Evolutionary conservation across 2,113 vertebrate species (phyloP).

Genomic region (Callipepla squamata): DNA sequence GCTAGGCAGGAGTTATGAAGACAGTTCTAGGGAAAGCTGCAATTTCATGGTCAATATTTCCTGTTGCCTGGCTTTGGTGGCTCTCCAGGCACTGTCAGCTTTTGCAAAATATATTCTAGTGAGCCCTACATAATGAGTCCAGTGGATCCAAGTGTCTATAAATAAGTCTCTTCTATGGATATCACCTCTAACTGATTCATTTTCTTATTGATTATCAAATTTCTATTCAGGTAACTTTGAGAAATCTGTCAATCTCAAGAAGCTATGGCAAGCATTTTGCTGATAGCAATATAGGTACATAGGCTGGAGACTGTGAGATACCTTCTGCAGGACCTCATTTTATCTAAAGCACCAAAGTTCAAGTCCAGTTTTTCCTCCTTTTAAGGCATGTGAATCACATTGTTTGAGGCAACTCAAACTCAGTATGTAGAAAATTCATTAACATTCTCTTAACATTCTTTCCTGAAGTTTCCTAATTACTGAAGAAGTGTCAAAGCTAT

Average conservation of each 20-base stretch:
- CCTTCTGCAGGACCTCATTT: not conserved
- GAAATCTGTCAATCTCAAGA: not conserved
- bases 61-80: not conserved
- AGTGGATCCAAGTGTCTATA: not conserved
- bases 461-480: not conserved
- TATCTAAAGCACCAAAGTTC: not conserved
- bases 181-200: not conserved
- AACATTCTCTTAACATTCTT: not conserved
- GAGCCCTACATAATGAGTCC: not conserved
- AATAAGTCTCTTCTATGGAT: not conserved
- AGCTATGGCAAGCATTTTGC: not conserved
- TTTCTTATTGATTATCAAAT: not conserved
- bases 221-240: not conserved
- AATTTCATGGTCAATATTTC: not conserved
- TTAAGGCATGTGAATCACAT: not conserved
- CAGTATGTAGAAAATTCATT: not conserved
- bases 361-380: not conserved
- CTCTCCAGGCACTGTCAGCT: not conserved
- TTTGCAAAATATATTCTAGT: not conserved
- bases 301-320: not conserved
- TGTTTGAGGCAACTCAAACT: not conserved
- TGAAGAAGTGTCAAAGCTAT: not conserved
- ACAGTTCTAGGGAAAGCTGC: not conserved
- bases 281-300: not conserved
- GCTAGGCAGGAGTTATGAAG: not conserved